A percentile compares a stretch with the other conserved stretches of the same genome.
Evolutionary conservation across 2,888 invertebrate genomes (phyloP).

Genomic region (Sussaba pulchella): DNA sequence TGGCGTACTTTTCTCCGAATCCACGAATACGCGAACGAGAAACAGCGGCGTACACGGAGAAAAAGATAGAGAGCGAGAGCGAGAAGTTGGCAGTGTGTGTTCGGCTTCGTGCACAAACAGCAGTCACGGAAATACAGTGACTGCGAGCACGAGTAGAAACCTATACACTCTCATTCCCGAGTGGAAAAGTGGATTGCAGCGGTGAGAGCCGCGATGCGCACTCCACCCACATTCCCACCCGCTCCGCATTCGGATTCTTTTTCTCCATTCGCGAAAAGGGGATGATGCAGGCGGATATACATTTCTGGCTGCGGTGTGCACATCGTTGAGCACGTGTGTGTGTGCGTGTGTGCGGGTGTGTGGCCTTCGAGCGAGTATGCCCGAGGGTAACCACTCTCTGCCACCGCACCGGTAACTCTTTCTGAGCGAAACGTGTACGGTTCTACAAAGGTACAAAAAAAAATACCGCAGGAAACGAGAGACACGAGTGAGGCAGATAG

Average conservation of each 20-base stretch:
- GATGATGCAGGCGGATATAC: conserved; percentile 41
- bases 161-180: conserved; percentile 44
- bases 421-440: conserved; percentile 46
- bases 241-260: conserved; percentile 20
- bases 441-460: conserved; percentile 47
- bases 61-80: too few relatives aligned
- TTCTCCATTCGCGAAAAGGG: conserved; percentile 50
- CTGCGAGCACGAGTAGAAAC: conserved; percentile 39
- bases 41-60: conserved; percentile 33
- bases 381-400: conserved; percentile 42
- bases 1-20: conserved; percentile 1
- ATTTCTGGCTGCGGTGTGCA: conserved; percentile 1
- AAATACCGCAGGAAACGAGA: conserved; percentile 42
- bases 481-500: conserved; percentile 40
- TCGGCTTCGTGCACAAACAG: conserved; percentile 48
- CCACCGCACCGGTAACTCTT: conserved; percentile 54
- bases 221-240: background rate
- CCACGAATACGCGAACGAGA: background rate
- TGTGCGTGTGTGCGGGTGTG: conserved; percentile 12
- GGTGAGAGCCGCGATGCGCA: conserved; percentile 33
- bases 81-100: conserved; percentile 15
- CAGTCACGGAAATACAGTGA: conserved; percentile 38
- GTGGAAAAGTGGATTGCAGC: conserved; percentile 63
- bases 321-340: background rate
- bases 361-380: background rate